Conservation (phyloP, 37 sponge, comb jelly and placozoan genomes). For the Tethya wilhelma region DNA sequence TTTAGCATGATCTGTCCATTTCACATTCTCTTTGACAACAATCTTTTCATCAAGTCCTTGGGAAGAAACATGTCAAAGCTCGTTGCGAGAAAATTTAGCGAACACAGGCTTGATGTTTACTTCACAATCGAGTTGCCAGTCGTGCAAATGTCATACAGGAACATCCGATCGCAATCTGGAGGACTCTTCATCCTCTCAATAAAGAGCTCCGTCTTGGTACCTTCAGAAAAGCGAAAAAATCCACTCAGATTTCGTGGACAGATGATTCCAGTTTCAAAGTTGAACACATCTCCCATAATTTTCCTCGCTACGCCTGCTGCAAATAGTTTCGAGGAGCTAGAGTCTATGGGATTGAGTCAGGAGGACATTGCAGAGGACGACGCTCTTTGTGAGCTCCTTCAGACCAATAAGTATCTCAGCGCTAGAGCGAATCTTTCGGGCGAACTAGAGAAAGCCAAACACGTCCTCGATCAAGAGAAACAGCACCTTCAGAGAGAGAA, state of each 20-base stretch:
- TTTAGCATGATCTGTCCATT: background rate
- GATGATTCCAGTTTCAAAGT: conserved; percentile 5
- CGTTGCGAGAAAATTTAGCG: background rate
- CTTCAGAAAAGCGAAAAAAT: background rate
- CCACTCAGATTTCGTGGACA: conserved; percentile 7
- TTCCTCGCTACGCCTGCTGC: conserved; percentile 19
- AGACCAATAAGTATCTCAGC: background rate
- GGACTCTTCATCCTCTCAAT: conserved; percentile 9
- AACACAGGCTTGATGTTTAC: background rate
- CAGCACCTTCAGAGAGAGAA: background rate
- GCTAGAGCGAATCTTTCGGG: background rate
- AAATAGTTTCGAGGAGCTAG: conserved; percentile 19
- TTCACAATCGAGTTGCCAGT: background rate
- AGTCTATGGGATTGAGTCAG: background rate
- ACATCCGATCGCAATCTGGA: background rate
- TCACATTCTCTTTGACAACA: conserved; percentile 2
- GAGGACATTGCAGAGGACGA: background rate
- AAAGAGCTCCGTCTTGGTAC: background rate
- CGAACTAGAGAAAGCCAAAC: conserved; percentile 6
- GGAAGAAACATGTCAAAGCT: background rate
- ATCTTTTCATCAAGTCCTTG: background rate
- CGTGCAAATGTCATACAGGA: background rate
- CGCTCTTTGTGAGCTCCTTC: background rate
- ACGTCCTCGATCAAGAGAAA: conserved; percentile 3
- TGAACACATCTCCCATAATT: background rate